phyloP scores from a whole-genome alignment of 2,113 vertebrate species.

The Boulengeromyrus knoepffleri region DNA sequence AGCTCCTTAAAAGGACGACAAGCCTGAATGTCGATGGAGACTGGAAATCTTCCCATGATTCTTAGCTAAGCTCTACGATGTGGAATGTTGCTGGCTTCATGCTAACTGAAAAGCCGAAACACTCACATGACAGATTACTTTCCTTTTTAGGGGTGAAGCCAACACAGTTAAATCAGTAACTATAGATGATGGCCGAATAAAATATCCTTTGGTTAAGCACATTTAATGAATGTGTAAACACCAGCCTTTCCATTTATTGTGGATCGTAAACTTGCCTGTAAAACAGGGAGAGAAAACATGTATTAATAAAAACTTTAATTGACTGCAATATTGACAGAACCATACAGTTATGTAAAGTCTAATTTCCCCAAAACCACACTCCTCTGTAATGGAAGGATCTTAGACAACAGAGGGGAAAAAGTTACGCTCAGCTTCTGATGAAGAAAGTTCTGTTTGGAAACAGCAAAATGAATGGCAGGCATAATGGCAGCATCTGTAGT shows the following conservation, averaged over 20 bases:
- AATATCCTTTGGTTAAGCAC: neutral
- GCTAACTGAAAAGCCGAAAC: constrained; percentile 4
- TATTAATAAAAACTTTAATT: neutral
- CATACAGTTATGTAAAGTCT: neutral
- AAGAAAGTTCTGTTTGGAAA: neutral
- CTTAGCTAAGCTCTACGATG: neutral
- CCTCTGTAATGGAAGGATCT: neutral
- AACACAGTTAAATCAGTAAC: neutral
- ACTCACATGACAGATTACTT: neutral
- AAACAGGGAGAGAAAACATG: neutral
- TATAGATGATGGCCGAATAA: no score
- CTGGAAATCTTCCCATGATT: constrained; percentile 3
- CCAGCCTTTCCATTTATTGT: no score
- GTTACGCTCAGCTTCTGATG: neutral
- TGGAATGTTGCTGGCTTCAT: constrained; percentile 17
- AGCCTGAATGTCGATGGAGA: neutral
- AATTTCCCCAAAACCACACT: neutral
- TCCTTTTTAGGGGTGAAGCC: neutral
- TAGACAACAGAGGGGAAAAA: neutral
- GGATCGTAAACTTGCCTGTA: neutral
- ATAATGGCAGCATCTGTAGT: neutral
- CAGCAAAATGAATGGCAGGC: neutral
- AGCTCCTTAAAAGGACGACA: constrained; percentile 11
- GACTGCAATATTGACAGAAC: neutral
- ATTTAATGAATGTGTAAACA: neutral